Percentiles rank a stretch among this genome's conserved stretches.
Conservation (phyloP, 2,113 vertebrate species). For the Cephalopholis sonnerati region DNA sequence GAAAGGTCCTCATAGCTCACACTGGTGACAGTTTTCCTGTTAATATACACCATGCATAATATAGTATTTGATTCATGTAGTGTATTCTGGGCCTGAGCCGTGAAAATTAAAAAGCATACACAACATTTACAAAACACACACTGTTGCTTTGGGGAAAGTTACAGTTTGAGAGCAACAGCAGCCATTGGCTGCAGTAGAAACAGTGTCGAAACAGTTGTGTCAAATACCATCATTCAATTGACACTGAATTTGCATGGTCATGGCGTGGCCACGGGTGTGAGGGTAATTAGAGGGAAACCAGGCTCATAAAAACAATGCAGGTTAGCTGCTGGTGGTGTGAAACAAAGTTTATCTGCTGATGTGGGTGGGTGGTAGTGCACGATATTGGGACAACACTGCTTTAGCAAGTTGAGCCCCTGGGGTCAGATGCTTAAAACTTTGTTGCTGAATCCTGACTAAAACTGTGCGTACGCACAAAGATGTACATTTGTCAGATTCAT, state of each 20-base stretch:
- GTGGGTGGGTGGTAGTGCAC: background rate
- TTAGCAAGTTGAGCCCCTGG: background rate
- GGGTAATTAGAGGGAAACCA: conserved; percentile 26
- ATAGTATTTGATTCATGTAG: conserved; percentile 10
- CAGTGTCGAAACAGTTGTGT: background rate
- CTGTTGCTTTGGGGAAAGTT: conserved; percentile 60
- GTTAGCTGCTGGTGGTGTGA: conserved; percentile 5
- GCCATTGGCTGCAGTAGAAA: conserved; percentile 8
- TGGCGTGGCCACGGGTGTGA: background rate
- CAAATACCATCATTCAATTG: conserved; percentile 13
- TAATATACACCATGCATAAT: conserved; percentile 3
- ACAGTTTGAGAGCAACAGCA: conserved; percentile 40
- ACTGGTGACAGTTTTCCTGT: background rate
- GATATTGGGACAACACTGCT: background rate
- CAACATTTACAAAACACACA: conserved; percentile 64
- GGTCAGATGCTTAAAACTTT: background rate
- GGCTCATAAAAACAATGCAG: conserved; percentile 4
- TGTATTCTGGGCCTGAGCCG: conserved; percentile 29
- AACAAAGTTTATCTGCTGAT: background rate
- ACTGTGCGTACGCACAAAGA: background rate
- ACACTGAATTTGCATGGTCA: conserved; percentile 32
- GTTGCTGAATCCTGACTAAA: background rate
- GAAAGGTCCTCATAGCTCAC: background rate
- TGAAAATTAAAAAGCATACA: background rate
- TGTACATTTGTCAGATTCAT: no score